A percentile compares a stretch with the other conserved stretches of the same genome.
Conservation (phyloP, 1,140 invertebrate species). For the Lutraria rhynchaena region DNA sequence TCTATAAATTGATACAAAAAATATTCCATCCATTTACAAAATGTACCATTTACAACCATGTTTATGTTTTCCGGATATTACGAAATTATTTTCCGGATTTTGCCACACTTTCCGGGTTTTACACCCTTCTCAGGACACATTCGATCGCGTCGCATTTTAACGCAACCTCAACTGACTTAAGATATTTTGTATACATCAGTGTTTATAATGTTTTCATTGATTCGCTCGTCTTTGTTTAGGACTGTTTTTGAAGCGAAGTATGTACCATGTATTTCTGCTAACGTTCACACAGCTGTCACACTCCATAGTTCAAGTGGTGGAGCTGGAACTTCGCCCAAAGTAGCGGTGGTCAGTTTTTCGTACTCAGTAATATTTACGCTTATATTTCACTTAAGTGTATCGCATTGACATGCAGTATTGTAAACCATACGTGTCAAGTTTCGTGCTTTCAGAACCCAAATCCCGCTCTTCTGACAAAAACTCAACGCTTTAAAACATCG, state of each 20-base stretch:
- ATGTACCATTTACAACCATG: too few relatives aligned
- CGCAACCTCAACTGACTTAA: too few relatives aligned
- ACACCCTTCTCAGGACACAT: too few relatives aligned
- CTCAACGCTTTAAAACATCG: neutral
- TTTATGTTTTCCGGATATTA: too few relatives aligned
- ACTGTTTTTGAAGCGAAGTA: neutral
- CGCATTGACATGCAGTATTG: neutral
- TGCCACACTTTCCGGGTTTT: too few relatives aligned
- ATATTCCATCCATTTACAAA: too few relatives aligned
- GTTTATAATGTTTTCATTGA: slow-evolving; percentile 5
- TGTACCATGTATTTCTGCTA: neutral
- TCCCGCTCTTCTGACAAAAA: neutral
- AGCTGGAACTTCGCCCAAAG: slow-evolving; percentile 16
- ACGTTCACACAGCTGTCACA: slow-evolving; percentile 25
- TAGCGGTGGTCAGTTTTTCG: slow-evolving; percentile 54
- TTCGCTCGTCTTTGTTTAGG: slow-evolving; percentile 8
- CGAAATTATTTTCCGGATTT: too few relatives aligned
- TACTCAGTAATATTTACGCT: slow-evolving; percentile 1
- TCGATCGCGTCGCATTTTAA: too few relatives aligned
- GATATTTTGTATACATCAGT: too few relatives aligned
- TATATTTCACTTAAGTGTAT: neutral
- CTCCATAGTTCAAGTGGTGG: neutral
- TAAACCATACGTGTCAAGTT: neutral
- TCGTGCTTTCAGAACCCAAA: neutral
- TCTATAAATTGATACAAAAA: too few relatives aligned